Evolutionary conservation across 2,797 vertebrate genomes (phyloP).

Genomic region (Antennarius maculatus): DNA sequence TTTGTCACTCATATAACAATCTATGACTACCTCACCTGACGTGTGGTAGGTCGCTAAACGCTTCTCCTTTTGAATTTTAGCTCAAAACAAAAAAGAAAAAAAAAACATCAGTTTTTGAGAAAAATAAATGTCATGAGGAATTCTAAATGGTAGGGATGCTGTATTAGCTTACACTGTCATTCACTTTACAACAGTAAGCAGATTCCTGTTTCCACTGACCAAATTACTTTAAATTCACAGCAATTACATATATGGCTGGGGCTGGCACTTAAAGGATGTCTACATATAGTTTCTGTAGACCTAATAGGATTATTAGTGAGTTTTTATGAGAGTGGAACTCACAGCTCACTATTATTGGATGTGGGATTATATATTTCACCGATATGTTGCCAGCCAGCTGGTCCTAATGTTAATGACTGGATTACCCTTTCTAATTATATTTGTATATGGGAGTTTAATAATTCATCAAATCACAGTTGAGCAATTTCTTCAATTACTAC

Average conservation of each 20-base stretch:
- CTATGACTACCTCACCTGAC: neutral
- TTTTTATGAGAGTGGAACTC: slow-evolving; percentile 58
- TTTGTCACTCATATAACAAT: slow-evolving; percentile 21
- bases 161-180: slow-evolving; percentile 82
- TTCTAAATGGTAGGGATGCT: slow-evolving; percentile 66
- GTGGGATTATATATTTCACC: slow-evolving; percentile 65
- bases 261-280: slow-evolving; percentile 67
- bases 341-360: slow-evolving; percentile 53
- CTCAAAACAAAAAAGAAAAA: slow-evolving; percentile 10
- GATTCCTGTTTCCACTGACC: slow-evolving; percentile 81
- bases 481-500: slow-evolving; percentile 36
- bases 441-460: slow-evolving; percentile 67
- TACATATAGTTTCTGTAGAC: slow-evolving; percentile 74
- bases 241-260: slow-evolving; percentile 81
- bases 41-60: neutral
- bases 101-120: slow-evolving; percentile 43
- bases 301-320: slow-evolving; percentile 81
- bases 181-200: slow-evolving; percentile 82
- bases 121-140: slow-evolving; percentile 55
- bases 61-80: slow-evolving; percentile 9
- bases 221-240: slow-evolving; percentile 82
- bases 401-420: slow-evolving; percentile 74
- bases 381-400: slow-evolving; percentile 63
- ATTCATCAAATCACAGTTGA: slow-evolving; percentile 65
- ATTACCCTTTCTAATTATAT: slow-evolving; percentile 80